Base-by-base conservation (phyloP, 2,888 invertebrate species). In the Pachliopta kotzebuea region DNA sequence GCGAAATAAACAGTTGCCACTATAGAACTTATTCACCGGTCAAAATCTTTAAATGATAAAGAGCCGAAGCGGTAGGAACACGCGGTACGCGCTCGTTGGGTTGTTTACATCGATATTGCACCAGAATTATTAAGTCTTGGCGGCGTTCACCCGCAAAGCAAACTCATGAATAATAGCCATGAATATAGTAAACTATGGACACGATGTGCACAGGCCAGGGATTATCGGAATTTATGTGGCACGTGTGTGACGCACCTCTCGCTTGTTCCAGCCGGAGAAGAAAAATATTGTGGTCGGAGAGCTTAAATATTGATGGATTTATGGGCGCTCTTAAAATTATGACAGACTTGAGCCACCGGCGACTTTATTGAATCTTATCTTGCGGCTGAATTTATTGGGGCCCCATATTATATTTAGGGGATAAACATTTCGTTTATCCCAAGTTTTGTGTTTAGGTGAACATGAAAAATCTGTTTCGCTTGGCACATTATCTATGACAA, bases 281-380 rank as follows among this genome's bases (percentile, higher is more conserved):
- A 86, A 90, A 87, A 88, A 88, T 86, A 89, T 85, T 85, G 84
- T 83, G 85, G 83, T 76, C 80, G 77, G 72, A 83, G 80, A 88
- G 89, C 90, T 90, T 89, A 86, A 85, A 81, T 83, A 89, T 86
- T 90, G 91, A 91, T 86, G 86, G 90, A 91, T 91, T 90, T 91
- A 91, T 90, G 88, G 83, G 82, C 82, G 82, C 79, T 85, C 86
- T 86, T 85, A 85, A 88, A 88, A 87, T 86, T 87, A 89, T 88
- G 88, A 88, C 88, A 87, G 81, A 72, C 71, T 71, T 72, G 74
- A 77, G 77, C 85, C 78, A 85, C 81, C 77, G 79, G 80, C 78
- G 84, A 83, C 84, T 86, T 90, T 87, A 84, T 88, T 86, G 86
- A 88, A 86, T 83, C 83, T 84, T 83, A 84, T 85, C 84, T 81